A percentile compares a stretch with the other conserved stretches of the same genome.
These are phyloP conservation scores for Aphelocoma coerulescens DNA, from an alignment of 2,113 vertebrate species.

Conservation along the genomic window DNA sequence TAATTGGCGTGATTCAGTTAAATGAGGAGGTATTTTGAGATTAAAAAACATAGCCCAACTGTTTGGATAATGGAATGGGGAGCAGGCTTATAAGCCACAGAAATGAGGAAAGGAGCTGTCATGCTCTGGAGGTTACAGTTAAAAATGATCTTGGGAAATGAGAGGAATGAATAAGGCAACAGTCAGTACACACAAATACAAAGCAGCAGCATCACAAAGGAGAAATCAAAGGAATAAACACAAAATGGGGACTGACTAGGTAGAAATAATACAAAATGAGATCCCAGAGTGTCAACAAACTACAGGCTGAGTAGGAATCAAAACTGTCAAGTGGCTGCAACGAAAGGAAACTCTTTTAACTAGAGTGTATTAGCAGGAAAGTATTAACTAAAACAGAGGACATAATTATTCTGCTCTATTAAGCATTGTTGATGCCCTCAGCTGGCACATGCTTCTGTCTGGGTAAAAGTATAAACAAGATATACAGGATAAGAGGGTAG, in stretches of 20 bases:
- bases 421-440: neutral
- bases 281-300: neutral
- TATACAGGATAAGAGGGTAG: neutral
- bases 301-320: neutral
- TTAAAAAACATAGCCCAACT: neutral
- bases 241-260: conserved; percentile 21
- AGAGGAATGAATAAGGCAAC: conserved; percentile 22
- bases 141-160: conserved; percentile 41
- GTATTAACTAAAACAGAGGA: neutral
- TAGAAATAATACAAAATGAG: conserved; percentile 13
- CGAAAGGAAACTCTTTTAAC: neutral
- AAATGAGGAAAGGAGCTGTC: neutral
- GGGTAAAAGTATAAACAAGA: neutral
- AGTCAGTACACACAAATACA: neutral
- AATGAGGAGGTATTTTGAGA: conserved; percentile 2
- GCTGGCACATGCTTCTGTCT: neutral
- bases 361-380: neutral
- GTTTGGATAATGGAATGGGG: neutral
- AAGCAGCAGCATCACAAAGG: conserved; percentile 24
- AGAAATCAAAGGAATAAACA: conserved; percentile 39
- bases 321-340: neutral
- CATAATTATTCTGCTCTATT: conserved; percentile 38
- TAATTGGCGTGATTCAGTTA: conserved; percentile 3
- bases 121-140: conserved; percentile 26
- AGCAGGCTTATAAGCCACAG: neutral